phyloP scores from a whole-genome alignment of 1,140 invertebrate species.

The Drosophila obscura region DNA sequence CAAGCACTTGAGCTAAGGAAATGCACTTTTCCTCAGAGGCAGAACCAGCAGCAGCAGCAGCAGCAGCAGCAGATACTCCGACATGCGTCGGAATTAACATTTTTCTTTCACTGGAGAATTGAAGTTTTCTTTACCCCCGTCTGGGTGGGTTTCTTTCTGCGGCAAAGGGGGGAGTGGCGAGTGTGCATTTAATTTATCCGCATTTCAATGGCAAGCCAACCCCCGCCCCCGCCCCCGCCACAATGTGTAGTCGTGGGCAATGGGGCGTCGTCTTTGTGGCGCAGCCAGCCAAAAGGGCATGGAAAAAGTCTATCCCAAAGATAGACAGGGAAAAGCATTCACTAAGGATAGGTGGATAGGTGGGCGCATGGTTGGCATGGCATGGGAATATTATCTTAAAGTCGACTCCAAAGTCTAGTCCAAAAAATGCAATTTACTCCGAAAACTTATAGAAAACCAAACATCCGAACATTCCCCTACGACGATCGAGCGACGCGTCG shows the following conservation, averaged over 20 bases:
- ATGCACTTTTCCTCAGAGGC: slow-evolving; percentile 9
- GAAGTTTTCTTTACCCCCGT: slow-evolving; percentile 41
- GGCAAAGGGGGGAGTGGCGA: slow-evolving; percentile 4
- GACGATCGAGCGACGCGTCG: too few relatives aligned
- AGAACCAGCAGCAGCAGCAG: too few relatives aligned
- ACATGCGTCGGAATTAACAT: slow-evolving; percentile 51
- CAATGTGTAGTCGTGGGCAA: slow-evolving; percentile 22
- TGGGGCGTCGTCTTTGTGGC: slow-evolving; percentile 35
- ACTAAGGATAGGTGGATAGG: too few relatives aligned
- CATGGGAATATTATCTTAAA: neutral
- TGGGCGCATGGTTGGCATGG: too few relatives aligned
- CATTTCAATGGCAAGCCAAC: slow-evolving; percentile 39
- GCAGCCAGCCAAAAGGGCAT: slow-evolving; percentile 48
- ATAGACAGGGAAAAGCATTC: slow-evolving; percentile 5
- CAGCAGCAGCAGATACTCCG: neutral
- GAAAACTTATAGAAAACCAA: slow-evolving; percentile 16
- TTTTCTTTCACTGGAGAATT: slow-evolving; percentile 30
- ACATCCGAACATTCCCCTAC: too few relatives aligned
- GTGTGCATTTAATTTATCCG: slow-evolving; percentile 68
- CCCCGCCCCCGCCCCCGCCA: too few relatives aligned
- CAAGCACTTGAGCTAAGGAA: slow-evolving; percentile 53
- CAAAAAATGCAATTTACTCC: slow-evolving; percentile 14
- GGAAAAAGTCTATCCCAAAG: slow-evolving; percentile 53
- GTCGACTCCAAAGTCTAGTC: neutral
- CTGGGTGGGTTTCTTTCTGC: neutral